Conservation (phyloP, 2,113 vertebrate genomes). For the Pseudorectes ferrugineus region DNA sequence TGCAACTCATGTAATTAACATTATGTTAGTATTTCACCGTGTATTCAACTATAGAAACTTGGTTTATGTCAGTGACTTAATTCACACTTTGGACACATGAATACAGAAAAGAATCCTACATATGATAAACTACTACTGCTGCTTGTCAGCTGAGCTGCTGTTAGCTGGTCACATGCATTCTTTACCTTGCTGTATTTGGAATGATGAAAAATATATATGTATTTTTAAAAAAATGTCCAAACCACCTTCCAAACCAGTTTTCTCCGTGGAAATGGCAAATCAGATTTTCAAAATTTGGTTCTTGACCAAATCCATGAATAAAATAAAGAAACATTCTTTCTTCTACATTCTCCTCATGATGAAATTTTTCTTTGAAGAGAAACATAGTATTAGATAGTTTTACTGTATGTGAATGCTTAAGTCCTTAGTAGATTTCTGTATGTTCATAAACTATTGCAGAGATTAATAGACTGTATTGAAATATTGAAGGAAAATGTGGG, state of each 20-base stretch:
- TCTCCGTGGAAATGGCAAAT: neutral
- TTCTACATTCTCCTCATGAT: neutral
- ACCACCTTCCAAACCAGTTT: neutral
- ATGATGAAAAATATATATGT: neutral
- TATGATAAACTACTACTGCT: neutral
- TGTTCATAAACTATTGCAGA: neutral
- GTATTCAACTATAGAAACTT: neutral
- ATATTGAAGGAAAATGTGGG: neutral
- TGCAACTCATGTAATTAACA: neutral
- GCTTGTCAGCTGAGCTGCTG: neutral
- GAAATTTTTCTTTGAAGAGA: neutral
- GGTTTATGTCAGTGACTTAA: neutral
- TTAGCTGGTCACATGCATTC: neutral
- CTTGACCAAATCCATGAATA: neutral
- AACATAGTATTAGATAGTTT: neutral
- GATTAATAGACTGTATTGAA: neutral
- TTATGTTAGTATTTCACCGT: neutral
- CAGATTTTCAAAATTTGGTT: neutral
- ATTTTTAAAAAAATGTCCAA: rapidly evolving
- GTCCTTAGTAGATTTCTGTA: neutral
- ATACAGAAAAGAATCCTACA: neutral
- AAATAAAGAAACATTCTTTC: neutral
- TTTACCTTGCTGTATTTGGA: neutral
- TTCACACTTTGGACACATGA: neutral
- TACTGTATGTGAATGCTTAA: neutral